Evolutionary conservation across 2,797 vertebrate species (phyloP).

Genomic region (Mycteria americana): DNA sequence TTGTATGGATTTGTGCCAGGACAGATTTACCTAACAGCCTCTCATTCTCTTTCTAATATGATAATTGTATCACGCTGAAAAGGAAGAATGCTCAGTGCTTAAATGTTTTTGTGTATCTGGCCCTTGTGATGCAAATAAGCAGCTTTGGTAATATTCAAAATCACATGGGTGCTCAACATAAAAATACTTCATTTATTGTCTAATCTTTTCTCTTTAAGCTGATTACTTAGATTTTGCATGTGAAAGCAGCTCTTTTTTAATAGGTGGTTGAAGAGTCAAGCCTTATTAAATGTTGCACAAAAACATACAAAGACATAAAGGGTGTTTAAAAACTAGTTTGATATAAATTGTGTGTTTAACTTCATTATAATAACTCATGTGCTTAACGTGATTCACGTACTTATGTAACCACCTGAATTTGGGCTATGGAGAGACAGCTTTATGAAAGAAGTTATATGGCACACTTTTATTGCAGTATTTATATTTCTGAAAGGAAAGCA

Average conservation of each 20-base stretch:
- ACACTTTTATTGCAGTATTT: neutral
- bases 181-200: constrained; percentile 21
- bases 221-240: neutral
- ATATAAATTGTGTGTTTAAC: neutral
- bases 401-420: neutral
- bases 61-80: constrained; percentile 19
- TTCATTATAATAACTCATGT: neutral
- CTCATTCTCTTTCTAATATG: constrained; percentile 8
- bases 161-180: neutral
- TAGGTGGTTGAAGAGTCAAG: neutral
- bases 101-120: constrained; percentile 1
- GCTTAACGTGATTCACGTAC: neutral
- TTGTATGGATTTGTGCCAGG: neutral
- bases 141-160: constrained; percentile 25
- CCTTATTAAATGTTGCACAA: neutral
- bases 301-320: neutral
- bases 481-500: neutral
- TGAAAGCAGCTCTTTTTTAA: neutral
- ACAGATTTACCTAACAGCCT: constrained; percentile 24
- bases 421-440: neutral
- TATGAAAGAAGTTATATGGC: neutral
- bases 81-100: neutral
- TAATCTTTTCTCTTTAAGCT: constrained; percentile 19
- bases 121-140: constrained; percentile 35
- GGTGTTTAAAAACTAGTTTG: neutral